A percentile compares a stretch with the other conserved stretches of the same genome.
phyloP scores from a whole-genome alignment of 2,888 invertebrate species.

The Odontocolon sp. region DNA sequence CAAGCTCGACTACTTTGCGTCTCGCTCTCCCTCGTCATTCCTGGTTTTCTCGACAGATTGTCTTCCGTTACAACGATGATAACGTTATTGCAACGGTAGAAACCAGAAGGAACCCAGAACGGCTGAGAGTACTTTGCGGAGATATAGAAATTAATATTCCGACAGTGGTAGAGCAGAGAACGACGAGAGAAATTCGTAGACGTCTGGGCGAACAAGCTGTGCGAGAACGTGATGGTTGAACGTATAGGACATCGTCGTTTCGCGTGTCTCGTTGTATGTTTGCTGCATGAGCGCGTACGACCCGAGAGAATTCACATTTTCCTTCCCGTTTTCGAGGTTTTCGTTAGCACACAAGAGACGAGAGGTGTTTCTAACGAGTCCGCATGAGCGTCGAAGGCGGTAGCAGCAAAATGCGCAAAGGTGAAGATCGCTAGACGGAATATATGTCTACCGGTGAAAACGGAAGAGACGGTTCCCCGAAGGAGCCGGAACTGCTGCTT shows the following conservation, averaged over 20 bases:
- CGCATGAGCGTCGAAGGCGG: slow-evolving; percentile 19
- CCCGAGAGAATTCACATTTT: slow-evolving; percentile 15
- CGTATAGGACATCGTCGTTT: no score
- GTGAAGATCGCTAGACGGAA: slow-evolving; percentile 20
- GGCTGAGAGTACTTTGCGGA: background rate
- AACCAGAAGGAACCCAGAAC: background rate
- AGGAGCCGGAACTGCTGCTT: background rate
- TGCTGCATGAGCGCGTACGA: slow-evolving; percentile 6
- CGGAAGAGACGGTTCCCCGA: slow-evolving; percentile 15
- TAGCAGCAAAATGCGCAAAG: background rate
- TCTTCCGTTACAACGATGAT: background rate
- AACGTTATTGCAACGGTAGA: background rate
- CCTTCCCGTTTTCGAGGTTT: slow-evolving; percentile 30
- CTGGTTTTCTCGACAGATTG: background rate
- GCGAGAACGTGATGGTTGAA: background rate
- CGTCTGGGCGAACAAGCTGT: background rate
- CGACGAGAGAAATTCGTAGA: slow-evolving; percentile 1
- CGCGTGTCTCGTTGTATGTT: background rate
- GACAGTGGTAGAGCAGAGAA: background rate
- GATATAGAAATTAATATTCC: slow-evolving; percentile 28
- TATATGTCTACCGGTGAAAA: background rate
- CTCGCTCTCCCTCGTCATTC: background rate
- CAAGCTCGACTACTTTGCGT: background rate
- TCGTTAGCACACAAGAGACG: slow-evolving; percentile 23
- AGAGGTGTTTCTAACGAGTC: slow-evolving; percentile 40